These are phyloP conservation scores for Eulemur coronatus DNA, from an alignment of 2,797 vertebrate genomes.

Conservation along the genomic window DNA sequence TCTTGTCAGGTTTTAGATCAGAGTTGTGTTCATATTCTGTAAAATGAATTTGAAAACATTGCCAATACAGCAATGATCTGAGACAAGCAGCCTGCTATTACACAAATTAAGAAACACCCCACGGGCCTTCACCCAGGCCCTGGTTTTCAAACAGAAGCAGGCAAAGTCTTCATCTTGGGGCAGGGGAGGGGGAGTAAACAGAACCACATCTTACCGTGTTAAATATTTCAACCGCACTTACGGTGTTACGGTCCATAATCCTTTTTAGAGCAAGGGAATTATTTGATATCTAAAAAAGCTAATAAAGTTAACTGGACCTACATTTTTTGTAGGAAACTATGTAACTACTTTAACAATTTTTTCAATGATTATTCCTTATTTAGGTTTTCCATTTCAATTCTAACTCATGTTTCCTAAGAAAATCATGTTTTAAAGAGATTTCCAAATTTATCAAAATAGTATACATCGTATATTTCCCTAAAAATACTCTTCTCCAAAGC, in stretches of 20 bases:
- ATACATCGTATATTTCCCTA: background rate
- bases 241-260: background rate
- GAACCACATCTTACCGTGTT: background rate
- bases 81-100: background rate
- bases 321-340: background rate
- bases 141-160: background rate
- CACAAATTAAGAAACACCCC: background rate
- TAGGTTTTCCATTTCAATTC: background rate
- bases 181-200: rapidly evolving
- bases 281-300: background rate
- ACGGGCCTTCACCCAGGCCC: too few relatives aligned
- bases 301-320: background rate
- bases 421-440: background rate
- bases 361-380: background rate
- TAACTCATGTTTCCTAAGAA: slow-evolving; percentile 6
- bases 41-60: background rate
- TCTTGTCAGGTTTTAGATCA: background rate
- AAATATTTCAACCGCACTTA: background rate
- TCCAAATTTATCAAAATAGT: background rate
- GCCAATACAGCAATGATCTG: background rate
- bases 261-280: background rate
- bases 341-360: background rate
- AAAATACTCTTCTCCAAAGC: background rate
- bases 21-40: background rate
- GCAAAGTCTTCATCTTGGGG: background rate